phyloP scores from a whole-genome alignment of 2,113 vertebrate species.

The Paramisgurnus dabryanus region DNA sequence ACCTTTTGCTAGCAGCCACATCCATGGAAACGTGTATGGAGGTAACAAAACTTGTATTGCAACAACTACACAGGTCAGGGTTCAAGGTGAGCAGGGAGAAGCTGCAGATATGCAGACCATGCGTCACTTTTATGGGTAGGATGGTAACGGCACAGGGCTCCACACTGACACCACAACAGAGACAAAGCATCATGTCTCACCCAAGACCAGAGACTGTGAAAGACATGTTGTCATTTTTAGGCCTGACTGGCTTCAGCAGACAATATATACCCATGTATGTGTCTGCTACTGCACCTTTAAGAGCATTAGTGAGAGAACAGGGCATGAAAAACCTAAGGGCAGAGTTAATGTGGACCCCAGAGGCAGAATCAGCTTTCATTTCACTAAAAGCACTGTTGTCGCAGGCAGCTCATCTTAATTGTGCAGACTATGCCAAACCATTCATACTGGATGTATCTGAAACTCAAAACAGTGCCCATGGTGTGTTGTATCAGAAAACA shows the following conservation, averaged over 20 bases:
- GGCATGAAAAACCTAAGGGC: conserved; percentile 6
- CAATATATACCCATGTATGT: not conserved
- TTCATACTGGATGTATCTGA: conserved; percentile 30
- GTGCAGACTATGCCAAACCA: not conserved
- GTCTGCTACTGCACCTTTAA: not conserved
- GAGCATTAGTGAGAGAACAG: not conserved
- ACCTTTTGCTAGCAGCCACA: too few relatives aligned
- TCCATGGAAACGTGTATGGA: too few relatives aligned
- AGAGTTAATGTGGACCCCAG: not conserved
- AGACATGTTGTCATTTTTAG: conserved; percentile 6
- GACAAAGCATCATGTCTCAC: too few relatives aligned
- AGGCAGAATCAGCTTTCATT: not conserved
- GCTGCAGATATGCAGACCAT: not conserved
- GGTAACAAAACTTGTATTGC: too few relatives aligned
- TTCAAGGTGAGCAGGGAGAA: not conserved
- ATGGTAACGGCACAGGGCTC: too few relatives aligned
- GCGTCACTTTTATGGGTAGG: not conserved
- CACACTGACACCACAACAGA: too few relatives aligned
- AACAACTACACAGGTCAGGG: not conserved
- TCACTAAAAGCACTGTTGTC: not conserved
- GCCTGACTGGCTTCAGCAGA: conserved; percentile 9
- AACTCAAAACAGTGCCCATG: not conserved
- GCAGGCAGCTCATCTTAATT: not conserved
- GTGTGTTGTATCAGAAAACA: conserved; percentile 28
- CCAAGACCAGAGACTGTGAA: too few relatives aligned